Evolutionary conservation across 2,888 invertebrate genomes (phyloP).

Genomic region (Metalampra italica): DNA sequence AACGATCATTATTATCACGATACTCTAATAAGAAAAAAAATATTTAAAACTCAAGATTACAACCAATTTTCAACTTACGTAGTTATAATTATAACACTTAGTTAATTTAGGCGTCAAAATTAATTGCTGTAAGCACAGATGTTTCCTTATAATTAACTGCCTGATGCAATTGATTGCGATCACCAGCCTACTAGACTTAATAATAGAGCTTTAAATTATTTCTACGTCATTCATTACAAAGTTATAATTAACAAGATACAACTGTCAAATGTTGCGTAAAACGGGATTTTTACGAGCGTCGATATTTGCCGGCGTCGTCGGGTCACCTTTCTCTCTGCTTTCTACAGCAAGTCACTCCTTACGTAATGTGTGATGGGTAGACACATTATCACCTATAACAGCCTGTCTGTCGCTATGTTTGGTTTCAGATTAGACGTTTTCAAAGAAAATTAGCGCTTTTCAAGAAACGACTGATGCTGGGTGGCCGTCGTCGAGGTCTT

Average conservation of each 20-base stretch:
- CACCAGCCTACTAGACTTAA: too few species aligned
- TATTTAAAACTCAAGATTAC: too few species aligned
- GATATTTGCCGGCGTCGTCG: constrained; percentile 35
- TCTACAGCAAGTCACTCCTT: constrained; percentile 30
- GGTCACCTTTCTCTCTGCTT: constrained; percentile 55
- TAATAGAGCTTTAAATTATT: too few species aligned
- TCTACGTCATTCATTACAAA: background rate
- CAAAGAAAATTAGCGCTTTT: background rate
- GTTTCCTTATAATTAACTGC: too few species aligned
- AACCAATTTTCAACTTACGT: too few species aligned
- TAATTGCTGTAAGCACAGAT: too few species aligned
- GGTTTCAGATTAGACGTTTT: background rate
- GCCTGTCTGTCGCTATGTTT: background rate
- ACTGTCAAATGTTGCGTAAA: constrained; percentile 35
- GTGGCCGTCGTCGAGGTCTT: too few species aligned
- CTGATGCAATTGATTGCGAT: too few species aligned
- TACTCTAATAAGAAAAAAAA: too few species aligned
- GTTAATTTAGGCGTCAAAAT: too few species aligned
- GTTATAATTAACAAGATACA: constrained; percentile 9
- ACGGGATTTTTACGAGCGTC: constrained; percentile 31
- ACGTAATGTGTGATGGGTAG: constrained; percentile 1
- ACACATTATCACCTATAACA: background rate
- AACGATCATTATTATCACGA: too few species aligned
- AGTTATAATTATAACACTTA: too few species aligned
- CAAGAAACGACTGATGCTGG: background rate